These are phyloP conservation scores for Theocolax elegans DNA, from an alignment of 1,140 invertebrate species.

Conservation along the genomic window DNA sequence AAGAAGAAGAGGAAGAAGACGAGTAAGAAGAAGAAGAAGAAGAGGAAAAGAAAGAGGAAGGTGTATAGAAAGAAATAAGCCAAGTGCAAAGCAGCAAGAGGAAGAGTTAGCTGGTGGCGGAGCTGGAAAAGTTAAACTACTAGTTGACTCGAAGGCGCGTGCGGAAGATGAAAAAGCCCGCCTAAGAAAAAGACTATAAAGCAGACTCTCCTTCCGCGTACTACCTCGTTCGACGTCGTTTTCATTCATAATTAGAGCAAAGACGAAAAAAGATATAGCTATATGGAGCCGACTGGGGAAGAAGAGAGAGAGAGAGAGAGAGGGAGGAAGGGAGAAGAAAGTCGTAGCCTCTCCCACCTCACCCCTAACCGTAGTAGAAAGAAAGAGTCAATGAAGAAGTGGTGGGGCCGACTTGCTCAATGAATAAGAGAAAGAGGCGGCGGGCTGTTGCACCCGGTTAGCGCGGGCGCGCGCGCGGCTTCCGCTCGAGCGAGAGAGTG, in stretches of 20 bases:
- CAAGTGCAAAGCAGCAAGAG: constrained; percentile 26
- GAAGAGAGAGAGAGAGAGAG: constrained; percentile 44
- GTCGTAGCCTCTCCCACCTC: constrained; percentile 43
- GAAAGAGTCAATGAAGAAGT: constrained; percentile 69
- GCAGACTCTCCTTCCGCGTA: not conserved
- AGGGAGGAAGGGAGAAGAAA: constrained; percentile 10
- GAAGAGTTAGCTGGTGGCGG: constrained; percentile 46
- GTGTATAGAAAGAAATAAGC: not conserved
- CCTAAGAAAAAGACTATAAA: constrained; percentile 37
- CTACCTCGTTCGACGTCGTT: constrained; percentile 48
- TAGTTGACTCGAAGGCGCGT: constrained; percentile 40
- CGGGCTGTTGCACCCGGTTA: constrained; percentile 48
- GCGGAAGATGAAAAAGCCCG: constrained; percentile 19
- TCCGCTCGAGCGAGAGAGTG: constrained; percentile 41
- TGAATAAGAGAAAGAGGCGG: constrained; percentile 60
- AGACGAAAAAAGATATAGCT: constrained; percentile 52
- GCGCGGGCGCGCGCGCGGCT: not conserved
- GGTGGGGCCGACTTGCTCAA: constrained; percentile 55
- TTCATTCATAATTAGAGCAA: constrained; percentile 69
- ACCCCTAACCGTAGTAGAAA: constrained; percentile 64
- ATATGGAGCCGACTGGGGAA: constrained; percentile 12
- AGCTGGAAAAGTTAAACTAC: constrained; percentile 51
- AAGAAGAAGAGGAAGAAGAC: not conserved
- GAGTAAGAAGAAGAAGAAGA: not conserved
- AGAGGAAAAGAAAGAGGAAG: too few relatives aligned